phyloP scores from a whole-genome alignment of 1,140 invertebrate species.

The Brachionus rotundiformis region DNA sequence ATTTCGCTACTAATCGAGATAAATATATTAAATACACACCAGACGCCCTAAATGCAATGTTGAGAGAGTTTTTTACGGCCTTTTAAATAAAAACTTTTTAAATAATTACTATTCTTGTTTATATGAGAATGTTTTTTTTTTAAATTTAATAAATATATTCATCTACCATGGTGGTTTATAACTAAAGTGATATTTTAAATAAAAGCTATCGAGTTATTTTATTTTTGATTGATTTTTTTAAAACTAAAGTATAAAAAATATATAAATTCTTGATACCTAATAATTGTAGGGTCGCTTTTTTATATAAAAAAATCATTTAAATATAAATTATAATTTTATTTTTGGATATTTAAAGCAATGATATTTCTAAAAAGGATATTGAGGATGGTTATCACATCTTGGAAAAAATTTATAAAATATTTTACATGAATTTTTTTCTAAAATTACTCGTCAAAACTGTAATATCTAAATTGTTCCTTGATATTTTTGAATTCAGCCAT shows the following conservation, averaged over 20 bases:
- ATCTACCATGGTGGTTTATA: neutral
- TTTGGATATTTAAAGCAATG: too few relatives aligned
- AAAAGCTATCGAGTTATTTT: neutral
- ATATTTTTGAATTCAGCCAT: neutral
- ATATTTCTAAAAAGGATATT: conserved; percentile 33
- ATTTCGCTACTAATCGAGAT: conserved; percentile 48
- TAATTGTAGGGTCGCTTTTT: too few relatives aligned
- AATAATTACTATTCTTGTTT: too few relatives aligned
- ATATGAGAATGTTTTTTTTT: conserved; percentile 34
- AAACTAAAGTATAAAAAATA: too few relatives aligned
- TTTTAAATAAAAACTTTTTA: neutral
- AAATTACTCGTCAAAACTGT: conserved; percentile 34
- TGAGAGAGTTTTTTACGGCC: conserved; percentile 45
- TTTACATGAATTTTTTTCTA: neutral
- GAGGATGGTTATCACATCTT: conserved; percentile 29
- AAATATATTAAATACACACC: conserved; percentile 50
- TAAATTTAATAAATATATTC: neutral
- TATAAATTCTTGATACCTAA: neutral
- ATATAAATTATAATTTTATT: neutral
- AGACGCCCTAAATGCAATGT: neutral
- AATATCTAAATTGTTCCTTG: conserved; percentile 48
- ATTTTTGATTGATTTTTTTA: neutral
- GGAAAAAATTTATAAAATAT: neutral
- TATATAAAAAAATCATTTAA: neutral
- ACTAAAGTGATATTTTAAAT: neutral